Conservation (phyloP, 2,113 vertebrate genomes). For the Prunella himalayana region DNA sequence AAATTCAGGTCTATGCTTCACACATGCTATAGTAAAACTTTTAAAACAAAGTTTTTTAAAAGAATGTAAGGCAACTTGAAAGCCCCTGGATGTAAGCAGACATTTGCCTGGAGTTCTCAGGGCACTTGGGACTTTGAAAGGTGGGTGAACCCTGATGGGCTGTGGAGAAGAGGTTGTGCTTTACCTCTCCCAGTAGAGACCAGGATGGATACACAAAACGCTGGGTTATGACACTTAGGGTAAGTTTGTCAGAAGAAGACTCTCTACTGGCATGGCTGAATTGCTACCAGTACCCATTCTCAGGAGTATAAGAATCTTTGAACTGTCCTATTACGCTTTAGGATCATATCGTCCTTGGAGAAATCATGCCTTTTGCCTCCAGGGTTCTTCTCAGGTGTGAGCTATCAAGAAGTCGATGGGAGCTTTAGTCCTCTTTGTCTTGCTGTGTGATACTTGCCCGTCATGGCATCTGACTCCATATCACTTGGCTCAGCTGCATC, state of each 20-base stretch:
- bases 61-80: neutral
- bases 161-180: fast-evolving
- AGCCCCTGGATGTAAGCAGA: neutral
- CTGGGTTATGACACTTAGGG: fast-evolving
- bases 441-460: neutral
- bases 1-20: neutral
- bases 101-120: neutral
- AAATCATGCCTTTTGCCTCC: neutral
- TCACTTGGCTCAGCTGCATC: neutral
- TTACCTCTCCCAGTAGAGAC: neutral
- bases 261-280: neutral
- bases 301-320: neutral
- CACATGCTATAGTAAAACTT: neutral
- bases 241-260: neutral
- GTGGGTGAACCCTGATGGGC: neutral
- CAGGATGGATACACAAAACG: neutral
- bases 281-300: neutral
- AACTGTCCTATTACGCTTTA: neutral
- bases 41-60: neutral
- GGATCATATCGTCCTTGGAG: neutral
- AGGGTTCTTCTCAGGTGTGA: neutral
- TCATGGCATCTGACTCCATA: fast-evolving
- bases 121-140: neutral
- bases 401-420: neutral
- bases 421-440: neutral